Evolutionary conservation across 1,140 invertebrate genomes (phyloP), one percentile per base, ranked within the genome.

Genomic region (Papilio helenus): DNA sequence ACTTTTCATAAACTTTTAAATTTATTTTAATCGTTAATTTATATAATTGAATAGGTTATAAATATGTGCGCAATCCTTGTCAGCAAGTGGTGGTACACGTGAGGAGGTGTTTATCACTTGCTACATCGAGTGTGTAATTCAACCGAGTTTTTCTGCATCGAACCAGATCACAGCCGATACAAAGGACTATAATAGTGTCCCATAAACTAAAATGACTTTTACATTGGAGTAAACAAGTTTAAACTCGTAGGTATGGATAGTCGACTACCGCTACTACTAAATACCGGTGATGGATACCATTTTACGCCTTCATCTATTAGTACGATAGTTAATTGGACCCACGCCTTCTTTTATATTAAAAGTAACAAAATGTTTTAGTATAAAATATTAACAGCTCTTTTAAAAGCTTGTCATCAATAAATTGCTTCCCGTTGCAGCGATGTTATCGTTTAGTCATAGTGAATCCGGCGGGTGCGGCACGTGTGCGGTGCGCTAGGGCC

Each of bases 401-500:
- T 61, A 26, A 23, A 61, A 61, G 10, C 20, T 26, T 23, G 58
- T 23, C 20, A 23, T 61, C 58, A 61, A 61, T 61, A 61, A 61
- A 61, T 23, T 26, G 23, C 20, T 61, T 61, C 58, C 58, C 23
- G 20, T 61, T 12, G 58, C 58, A 23, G 58, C 23, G 58, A 61
- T 61, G 58, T 14, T 23, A 23, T 12, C 58, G 58, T 61, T 61
- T 26, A 61, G 58, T 61, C 10, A 61, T 26, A 61, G 58, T 61
- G 20, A 61, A 26, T 23, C 10, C 58, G 58, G 58, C 20, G 78
- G 16, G 46, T 18, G 46, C 44, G 7, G 34, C 34, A 39, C 34
- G 34, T 39, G 34, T 46, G 86, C 90, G 90, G 89, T 39, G 84
- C 83, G 85, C 61, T 79, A 83, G 83, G 82, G 74, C 80, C 44